These are phyloP conservation scores for Hypselothyrea guttata DNA, from an alignment of 2,888 invertebrate genomes.

Conservation along the genomic window DNA sequence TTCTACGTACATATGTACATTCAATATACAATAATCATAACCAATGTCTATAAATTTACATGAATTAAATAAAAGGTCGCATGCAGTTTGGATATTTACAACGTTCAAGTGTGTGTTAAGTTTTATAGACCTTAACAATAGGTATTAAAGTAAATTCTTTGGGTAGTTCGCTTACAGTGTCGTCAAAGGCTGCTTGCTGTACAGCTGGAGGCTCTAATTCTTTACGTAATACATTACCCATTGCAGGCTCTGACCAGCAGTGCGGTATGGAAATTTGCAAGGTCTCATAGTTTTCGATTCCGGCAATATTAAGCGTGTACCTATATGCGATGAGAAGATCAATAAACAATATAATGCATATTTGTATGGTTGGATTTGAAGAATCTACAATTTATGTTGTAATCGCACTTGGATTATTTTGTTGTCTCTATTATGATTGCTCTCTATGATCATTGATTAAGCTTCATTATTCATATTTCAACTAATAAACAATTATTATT, in stretches of 20 bases:
- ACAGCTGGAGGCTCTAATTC: constrained; percentile 90
- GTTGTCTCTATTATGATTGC: no score
- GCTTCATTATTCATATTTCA: no score
- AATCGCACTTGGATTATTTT: no score
- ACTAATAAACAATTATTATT: no score
- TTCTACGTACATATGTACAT: background rate
- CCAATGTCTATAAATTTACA: background rate
- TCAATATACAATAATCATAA: background rate
- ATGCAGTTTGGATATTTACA: no score
- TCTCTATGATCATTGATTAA: no score
- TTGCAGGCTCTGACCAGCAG: constrained; percentile 90
- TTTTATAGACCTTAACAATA: no score
- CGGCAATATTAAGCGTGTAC: constrained; percentile 89
- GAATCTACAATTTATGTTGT: no score
- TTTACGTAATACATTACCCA: constrained; percentile 84
- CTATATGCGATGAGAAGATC: constrained; percentile 77
- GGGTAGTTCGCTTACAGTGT: constrained; percentile 83
- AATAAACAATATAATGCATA: constrained; percentile 2
- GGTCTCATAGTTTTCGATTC: constrained; percentile 90
- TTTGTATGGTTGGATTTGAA: background rate
- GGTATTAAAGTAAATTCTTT: background rate
- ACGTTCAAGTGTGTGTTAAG: no score
- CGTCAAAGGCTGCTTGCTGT: constrained; percentile 94
- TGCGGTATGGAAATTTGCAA: constrained; percentile 87
- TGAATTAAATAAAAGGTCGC: no score